Evolutionary conservation across 1,140 invertebrate species (phyloP), one percentile per base, ranked within the genome.

Genomic region (Brachionus asplanchnoidis): DNA sequence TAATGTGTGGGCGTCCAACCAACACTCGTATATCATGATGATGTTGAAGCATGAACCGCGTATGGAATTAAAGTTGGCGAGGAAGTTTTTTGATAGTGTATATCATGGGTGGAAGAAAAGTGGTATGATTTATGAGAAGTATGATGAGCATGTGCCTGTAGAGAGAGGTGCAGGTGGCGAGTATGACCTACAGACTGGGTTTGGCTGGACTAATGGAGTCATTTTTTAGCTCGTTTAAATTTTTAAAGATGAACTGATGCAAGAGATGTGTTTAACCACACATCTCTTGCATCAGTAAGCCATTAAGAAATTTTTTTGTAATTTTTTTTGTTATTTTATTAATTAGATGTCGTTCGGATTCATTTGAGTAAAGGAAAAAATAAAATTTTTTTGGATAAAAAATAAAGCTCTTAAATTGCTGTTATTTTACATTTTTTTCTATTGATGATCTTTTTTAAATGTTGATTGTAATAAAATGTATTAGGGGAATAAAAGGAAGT

Each of bases 1-100:
- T 0, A 97, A 97, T 88, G 95, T 94, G 0, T 97, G 95, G 95
- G 94, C 95, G n/a, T n/a, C n/a, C n/a, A n/a, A n/a, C n/a, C n/a
- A n/a, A n/a, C n/a, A n/a, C n/a, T n/a, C n/a, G n/a, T n/a, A n/a
- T n/a, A n/a, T n/a, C n/a, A n/a, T n/a, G n/a, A n/a, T n/a, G n/a
- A n/a, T n/a, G n/a, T n/a, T n/a, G n/a, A n/a, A n/a, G n/a, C n/a
- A n/a, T n/a, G n/a, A n/a, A n/a, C n/a, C n/a, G n/a, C n/a, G n/a
- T 56, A 87, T 94, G n/a, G 95, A 95, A 1, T 92, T 91, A 85
- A 92, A 93, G 84, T 91, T 96, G 65, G 93, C 94, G 8, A 90
- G 93, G 66, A 92, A 93, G 86, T 97, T 95, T 95, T 92, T 96
- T 3, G 89, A 92, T 8, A 94, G 93, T 5, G 96, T 95, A 88